A percentile compares a stretch with the other conserved stretches of the same genome.
Conservation (phyloP, 2,797 vertebrate species). For the Notoglanidium macrostoma region DNA sequence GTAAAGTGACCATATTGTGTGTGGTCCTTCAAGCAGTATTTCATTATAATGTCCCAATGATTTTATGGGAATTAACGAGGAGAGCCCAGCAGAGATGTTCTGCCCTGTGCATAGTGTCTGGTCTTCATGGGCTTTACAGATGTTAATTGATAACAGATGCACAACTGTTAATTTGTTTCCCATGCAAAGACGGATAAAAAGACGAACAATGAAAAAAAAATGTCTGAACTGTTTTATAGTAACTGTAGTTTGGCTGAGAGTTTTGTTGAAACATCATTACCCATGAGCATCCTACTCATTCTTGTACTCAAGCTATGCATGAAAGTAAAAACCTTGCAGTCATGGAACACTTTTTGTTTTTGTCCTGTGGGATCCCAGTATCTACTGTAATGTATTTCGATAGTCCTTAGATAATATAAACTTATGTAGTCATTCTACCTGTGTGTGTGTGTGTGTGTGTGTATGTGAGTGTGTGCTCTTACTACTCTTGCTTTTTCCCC, state of each 20-base stretch:
- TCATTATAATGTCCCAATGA: background rate
- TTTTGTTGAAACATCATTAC: background rate
- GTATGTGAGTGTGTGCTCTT: background rate
- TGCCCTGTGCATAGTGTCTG: background rate
- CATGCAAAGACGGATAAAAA: background rate
- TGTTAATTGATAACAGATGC: too few species aligned
- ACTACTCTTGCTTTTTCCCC: background rate
- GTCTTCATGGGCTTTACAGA: background rate
- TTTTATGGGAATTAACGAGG: background rate
- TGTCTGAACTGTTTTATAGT: background rate
- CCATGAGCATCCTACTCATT: background rate
- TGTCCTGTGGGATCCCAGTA: background rate
- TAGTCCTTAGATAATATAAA: background rate
- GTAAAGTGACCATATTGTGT: background rate
- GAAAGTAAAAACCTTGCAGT: background rate
- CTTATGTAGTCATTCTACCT: background rate
- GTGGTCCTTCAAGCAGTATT: background rate
- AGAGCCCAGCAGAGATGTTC: background rate
- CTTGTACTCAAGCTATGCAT: background rate
- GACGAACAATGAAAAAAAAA: background rate
- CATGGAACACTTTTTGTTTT: background rate
- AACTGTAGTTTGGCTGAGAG: too few species aligned
- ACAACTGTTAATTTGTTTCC: background rate
- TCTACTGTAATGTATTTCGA: background rate
- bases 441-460: constrained; percentile 15